phyloP scores from a whole-genome alignment of 2,888 invertebrate species.

The Synergus gifuensis region DNA sequence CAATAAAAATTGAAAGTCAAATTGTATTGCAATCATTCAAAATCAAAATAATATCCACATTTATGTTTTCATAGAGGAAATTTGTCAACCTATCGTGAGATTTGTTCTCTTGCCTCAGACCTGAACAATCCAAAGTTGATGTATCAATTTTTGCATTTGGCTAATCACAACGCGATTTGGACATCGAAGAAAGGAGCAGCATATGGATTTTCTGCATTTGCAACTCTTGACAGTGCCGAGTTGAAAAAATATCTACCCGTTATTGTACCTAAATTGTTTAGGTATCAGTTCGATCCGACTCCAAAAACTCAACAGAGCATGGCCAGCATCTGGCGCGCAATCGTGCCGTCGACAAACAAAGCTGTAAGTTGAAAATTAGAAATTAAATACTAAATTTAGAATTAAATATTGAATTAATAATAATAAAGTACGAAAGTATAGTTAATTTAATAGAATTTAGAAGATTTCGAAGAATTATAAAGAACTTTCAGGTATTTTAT shows the following conservation, averaged over 20 bases:
- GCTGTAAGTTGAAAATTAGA: constrained; percentile 80
- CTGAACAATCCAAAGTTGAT: constrained; percentile 96
- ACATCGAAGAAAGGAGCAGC: constrained; percentile 97
- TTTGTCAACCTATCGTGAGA: constrained; percentile 95
- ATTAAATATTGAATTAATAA: background rate
- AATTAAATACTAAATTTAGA: constrained; percentile 8
- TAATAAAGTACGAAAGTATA: no score
- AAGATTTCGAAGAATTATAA: no score
- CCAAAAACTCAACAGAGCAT: constrained; percentile 95
- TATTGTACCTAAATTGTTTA: constrained; percentile 92
- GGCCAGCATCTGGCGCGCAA: constrained; percentile 95
- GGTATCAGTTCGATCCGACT: constrained; percentile 95
- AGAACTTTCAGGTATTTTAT: no score
- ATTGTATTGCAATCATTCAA: background rate
- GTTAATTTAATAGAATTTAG: no score
- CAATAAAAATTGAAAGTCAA: constrained; percentile 6
- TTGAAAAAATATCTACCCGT: constrained; percentile 89
- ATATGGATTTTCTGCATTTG: constrained; percentile 93
- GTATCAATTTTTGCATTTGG: constrained; percentile 97
- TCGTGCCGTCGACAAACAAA: constrained; percentile 91
- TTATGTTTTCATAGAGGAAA: constrained; percentile 83
- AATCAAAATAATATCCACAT: background rate
- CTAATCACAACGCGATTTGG: constrained; percentile 97
- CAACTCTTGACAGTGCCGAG: constrained; percentile 90
- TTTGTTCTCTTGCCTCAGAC: constrained; percentile 95